Conservation (phyloP, 1,140 invertebrate species). For the Lerema accius region DNA sequence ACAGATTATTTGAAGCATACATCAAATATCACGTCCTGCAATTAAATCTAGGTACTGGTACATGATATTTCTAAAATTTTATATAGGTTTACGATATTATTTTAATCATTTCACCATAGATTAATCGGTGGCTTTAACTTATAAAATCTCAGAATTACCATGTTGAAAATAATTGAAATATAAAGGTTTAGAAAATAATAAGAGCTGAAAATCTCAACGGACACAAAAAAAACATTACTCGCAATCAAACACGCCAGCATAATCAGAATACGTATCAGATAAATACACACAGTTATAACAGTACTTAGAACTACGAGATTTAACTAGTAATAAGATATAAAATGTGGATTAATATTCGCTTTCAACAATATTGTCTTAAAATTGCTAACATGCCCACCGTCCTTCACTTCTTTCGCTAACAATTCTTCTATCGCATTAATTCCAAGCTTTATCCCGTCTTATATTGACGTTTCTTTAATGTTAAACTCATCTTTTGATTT, state of each 20-base stretch:
- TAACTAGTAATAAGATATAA: conserved; percentile 72
- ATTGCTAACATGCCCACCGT: conserved; percentile 56
- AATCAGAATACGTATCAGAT: conserved; percentile 6
- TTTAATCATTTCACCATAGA: no score
- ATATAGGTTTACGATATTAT: no score
- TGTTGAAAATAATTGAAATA: no score
- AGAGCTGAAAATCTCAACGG: neutral
- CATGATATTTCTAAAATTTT: no score
- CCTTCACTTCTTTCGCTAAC: neutral
- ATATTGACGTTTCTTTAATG: neutral
- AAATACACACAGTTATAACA: conserved; percentile 49
- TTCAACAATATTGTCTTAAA: conserved; percentile 80
- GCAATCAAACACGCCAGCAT: conserved; percentile 6
- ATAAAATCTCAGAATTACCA: no score
- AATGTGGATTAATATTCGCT: conserved; percentile 74
- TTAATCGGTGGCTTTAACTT: no score
- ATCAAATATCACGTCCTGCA: no score
- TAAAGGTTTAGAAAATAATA: no score
- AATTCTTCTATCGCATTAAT: neutral
- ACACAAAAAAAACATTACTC: neutral
- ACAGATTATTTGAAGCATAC: no score
- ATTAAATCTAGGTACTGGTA: no score
- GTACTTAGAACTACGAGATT: conserved; percentile 65
- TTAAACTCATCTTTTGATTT: neutral
- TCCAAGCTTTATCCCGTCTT: neutral